These are phyloP conservation scores for Athetis lepigone DNA, from an alignment of 2,888 invertebrate genomes.

Conservation along the genomic window DNA sequence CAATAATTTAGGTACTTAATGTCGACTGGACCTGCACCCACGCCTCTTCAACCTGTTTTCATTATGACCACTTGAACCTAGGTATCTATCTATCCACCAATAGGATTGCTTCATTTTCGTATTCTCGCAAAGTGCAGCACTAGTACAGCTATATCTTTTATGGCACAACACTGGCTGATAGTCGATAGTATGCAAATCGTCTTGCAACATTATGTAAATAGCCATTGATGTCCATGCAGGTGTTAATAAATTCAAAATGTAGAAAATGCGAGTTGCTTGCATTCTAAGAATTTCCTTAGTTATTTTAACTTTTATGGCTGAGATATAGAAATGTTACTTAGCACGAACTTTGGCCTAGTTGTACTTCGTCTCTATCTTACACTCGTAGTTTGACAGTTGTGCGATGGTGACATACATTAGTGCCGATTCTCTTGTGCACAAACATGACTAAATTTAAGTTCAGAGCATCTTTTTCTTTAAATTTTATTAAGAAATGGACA, in stretches of 20 bases:
- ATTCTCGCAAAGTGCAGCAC: neutral
- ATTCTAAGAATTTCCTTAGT: neutral
- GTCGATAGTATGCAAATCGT: slow-evolving; percentile 3
- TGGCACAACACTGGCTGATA: neutral
- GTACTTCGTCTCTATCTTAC: too few relatives aligned
- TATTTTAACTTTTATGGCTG: too few relatives aligned
- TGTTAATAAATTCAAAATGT: slow-evolving; percentile 21
- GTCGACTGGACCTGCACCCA: slow-evolving; percentile 41
- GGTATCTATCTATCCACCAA: neutral
- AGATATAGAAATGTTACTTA: too few relatives aligned
- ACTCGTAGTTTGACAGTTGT: too few relatives aligned
- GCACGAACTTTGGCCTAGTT: too few relatives aligned
- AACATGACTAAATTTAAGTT: too few relatives aligned
- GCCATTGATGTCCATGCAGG: slow-evolving; percentile 1
- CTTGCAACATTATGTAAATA: slow-evolving; percentile 21
- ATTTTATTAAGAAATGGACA: too few relatives aligned
- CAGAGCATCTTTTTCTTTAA: too few relatives aligned
- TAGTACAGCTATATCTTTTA: neutral
- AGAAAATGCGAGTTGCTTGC: neutral
- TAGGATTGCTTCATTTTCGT: neutral
- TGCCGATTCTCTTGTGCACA: too few relatives aligned
- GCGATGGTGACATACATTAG: too few relatives aligned
- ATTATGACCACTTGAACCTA: neutral
- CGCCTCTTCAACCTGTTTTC: slow-evolving; percentile 24
- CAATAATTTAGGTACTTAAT: slow-evolving; percentile 33